Base-by-base conservation (phyloP, 2,113 vertebrate species). In the Dinomys branickii region DNA sequence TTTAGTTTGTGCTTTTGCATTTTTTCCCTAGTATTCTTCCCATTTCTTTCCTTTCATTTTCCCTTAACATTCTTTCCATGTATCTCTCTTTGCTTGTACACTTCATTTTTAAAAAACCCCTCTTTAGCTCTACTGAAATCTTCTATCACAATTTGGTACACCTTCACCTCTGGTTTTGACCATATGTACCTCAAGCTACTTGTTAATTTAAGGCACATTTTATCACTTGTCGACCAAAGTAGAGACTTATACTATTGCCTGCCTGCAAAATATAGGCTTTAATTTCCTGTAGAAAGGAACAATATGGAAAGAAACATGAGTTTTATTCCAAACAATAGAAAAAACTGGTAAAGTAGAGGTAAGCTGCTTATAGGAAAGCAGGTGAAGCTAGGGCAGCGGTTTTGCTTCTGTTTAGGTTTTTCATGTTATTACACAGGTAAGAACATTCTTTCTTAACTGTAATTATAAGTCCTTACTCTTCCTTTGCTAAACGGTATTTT, bases 241-340 rank as follows among this genome's bases (percentile, higher is more conserved):
- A 75, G 89, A 87, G 81, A 67, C 26, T 94, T 95, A 77, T 75
- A 94, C 90, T 96, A 54, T 94, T 91, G 9, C 65, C 83, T 96
- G 47, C 92, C 91, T 87, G 86, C 88, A 98, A 97, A 97, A 65
- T 93, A 95, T 65, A 95, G 94, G 96, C 93, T 98, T 98, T 98
- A 98, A 98, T 98, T 98, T 98, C 97, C 97, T 98, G 97, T 98
- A 85, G 73, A 97, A 96, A 97, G 96, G 98, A 96, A 82, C 35
- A 85, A 56, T 97, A 88, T 94, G 71, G 69, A 96, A 98, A 83
- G 86, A 98, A 98, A 97, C 56, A 67, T 1, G 83, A 97, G 85
- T 86, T 98, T 86, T 93, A 93, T 97, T 81, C 77, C 96, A 86
- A 95, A 97, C 90, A 97, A 89, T 88, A 90, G 80, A 80, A 96